Conservation (phyloP, 2,113 vertebrate species). For the mouse (Mus musculus) region DNA sequence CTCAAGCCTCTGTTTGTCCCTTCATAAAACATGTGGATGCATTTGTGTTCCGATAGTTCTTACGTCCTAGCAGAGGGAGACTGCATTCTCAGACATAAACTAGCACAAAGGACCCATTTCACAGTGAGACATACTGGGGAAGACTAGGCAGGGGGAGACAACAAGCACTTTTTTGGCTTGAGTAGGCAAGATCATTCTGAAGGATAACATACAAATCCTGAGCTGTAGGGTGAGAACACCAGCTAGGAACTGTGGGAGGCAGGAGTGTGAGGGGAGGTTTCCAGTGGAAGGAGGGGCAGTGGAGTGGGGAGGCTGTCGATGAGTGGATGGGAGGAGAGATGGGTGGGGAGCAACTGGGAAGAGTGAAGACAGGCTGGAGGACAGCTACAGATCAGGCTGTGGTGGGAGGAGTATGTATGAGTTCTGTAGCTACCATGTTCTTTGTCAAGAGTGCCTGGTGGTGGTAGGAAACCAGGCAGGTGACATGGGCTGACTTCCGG, state of each 20-base stretch:
- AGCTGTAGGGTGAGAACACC: neutral
- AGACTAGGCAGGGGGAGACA: neutral
- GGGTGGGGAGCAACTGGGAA: neutral
- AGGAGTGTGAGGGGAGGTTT: neutral
- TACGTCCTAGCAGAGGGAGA: neutral
- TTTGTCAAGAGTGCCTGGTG: neutral
- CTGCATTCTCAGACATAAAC: neutral
- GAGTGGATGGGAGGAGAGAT: neutral
- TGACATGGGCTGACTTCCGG: neutral
- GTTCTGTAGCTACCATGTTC: neutral
- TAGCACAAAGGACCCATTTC: neutral
- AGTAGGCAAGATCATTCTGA: neutral
- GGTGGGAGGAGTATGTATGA: neutral
- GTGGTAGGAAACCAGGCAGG: neutral
- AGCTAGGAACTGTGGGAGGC: neutral
- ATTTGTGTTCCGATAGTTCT: neutral
- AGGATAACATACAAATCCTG: neutral
- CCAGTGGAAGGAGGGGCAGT: neutral
- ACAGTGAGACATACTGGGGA: neutral
- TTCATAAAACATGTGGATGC: neutral
- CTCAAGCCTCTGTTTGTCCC: neutral
- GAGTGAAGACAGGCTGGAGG: neutral
- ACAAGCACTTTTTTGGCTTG: neutral
- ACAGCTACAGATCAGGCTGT: neutral
- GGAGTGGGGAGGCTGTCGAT: neutral